These are phyloP conservation scores for Cetonia aurata DNA, from an alignment of 2,888 invertebrate species.

Conservation along the genomic window DNA sequence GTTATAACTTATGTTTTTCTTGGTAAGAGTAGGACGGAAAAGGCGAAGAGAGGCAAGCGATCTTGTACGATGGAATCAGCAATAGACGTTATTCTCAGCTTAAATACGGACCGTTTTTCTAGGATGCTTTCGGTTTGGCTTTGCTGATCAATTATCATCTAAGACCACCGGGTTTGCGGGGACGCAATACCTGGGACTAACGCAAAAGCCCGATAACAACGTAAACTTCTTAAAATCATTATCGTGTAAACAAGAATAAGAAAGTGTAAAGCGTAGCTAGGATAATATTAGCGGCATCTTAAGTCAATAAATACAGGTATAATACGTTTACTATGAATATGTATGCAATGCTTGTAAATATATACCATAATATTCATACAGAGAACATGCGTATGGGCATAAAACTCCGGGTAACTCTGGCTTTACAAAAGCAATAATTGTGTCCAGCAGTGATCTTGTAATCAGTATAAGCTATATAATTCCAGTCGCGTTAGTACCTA, in stretches of 20 bases:
- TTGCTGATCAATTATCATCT: conserved; percentile 56
- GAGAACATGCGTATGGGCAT: background rate
- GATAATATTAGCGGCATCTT: background rate
- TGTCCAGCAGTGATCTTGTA: too few relatives aligned
- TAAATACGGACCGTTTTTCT: conserved; percentile 20
- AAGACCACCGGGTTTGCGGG: conserved; percentile 56
- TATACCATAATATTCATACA: too few relatives aligned
- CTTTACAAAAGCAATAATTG: too few relatives aligned
- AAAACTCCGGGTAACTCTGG: too few relatives aligned
- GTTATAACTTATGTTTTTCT: conserved; percentile 48
- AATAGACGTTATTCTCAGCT: conserved; percentile 16
- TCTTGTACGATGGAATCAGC: conserved; percentile 9
- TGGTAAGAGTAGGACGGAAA: conserved; percentile 41
- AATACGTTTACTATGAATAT: background rate
- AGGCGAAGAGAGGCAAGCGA: conserved; percentile 2
- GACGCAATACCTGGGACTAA: conserved; percentile 53
- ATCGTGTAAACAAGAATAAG: conserved; percentile 25
- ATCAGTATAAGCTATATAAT: too few relatives aligned
- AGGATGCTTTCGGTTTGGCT: conserved; percentile 48
- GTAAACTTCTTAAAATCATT: conserved; percentile 24
- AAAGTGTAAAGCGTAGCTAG: conserved; percentile 9
- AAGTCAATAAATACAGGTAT: background rate
- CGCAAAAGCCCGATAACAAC: conserved; percentile 30
- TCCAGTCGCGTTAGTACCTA: too few relatives aligned
- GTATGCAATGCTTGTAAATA: background rate